Evolutionary conservation across 2,113 vertebrate species (phyloP).

Genomic region (Aix galericulata): DNA sequence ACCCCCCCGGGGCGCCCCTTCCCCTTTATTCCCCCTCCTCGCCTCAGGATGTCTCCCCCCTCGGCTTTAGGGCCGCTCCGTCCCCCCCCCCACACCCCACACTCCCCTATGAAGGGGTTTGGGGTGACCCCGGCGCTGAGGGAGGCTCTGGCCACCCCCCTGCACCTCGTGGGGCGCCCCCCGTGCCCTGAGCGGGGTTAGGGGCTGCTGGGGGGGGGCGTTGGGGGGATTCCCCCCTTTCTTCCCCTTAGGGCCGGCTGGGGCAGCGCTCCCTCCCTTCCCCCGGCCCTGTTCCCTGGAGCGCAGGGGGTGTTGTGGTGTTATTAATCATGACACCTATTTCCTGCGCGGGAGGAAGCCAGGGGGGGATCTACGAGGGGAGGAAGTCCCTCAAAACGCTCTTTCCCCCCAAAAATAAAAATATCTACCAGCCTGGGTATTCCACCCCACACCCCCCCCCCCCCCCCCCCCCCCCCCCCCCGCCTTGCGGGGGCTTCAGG

Average conservation of each 20-base stretch:
- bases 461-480: neutral
- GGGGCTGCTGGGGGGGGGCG: too few relatives aligned
- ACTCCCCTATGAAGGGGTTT: too few relatives aligned
- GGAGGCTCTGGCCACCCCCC: too few relatives aligned
- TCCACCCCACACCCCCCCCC: neutral
- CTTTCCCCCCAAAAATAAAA: neutral
- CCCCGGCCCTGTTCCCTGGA: constrained; percentile 61
- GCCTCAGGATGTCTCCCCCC: too few relatives aligned
- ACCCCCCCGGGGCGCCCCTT: constrained; percentile 35
- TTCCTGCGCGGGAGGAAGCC: constrained; percentile 73
- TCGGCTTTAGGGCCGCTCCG: too few relatives aligned
- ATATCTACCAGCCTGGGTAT: constrained; percentile 22
- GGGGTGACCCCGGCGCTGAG: too few relatives aligned
- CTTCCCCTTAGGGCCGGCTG: too few relatives aligned
- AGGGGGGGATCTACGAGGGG: constrained; percentile 66
- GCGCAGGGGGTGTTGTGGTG: constrained; percentile 84
- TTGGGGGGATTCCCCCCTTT: constrained; percentile 43
- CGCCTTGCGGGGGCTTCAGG: constrained; percentile 50
- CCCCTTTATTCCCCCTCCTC: constrained; percentile 64
- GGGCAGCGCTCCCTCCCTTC: constrained; percentile 17
- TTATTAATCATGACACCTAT: constrained; percentile 78
- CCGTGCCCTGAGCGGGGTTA: too few relatives aligned
- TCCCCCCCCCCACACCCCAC: too few relatives aligned
- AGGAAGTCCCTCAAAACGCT: constrained; percentile 64
- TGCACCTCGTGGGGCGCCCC: too few relatives aligned